Conservation (phyloP, 2,113 vertebrate species). For the Otus sunia region DNA sequence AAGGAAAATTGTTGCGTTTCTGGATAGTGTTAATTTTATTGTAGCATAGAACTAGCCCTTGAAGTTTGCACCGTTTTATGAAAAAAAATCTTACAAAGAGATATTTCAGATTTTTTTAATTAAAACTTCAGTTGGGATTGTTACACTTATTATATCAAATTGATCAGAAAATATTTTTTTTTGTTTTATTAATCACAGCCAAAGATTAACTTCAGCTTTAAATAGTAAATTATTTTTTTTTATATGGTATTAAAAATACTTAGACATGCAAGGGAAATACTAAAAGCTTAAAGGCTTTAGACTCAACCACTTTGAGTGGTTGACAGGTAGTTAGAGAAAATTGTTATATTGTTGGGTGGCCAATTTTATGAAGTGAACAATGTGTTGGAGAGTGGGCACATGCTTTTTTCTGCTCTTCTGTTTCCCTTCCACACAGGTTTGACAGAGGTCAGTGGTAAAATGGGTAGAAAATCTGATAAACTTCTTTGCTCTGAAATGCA, state of each 20-base stretch:
- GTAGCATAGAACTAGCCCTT: neutral
- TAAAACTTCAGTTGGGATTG: neutral
- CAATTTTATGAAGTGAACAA: neutral
- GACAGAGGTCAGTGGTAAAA: neutral
- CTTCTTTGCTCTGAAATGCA: neutral
- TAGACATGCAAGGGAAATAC: neutral
- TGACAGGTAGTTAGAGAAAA: neutral
- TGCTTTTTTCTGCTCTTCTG: neutral
- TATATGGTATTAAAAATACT: neutral
- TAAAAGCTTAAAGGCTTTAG: neutral
- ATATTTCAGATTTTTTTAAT: neutral
- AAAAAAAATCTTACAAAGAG: neutral
- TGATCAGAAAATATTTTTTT: neutral
- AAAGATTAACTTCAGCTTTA: neutral
- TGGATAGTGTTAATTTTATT: neutral
- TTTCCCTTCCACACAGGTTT: neutral
- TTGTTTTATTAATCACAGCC: neutral
- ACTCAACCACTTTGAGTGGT: accelerated
- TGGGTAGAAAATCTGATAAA: neutral
- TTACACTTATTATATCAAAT: neutral
- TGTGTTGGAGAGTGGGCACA: neutral
- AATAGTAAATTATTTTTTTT: neutral
- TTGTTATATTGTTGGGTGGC: neutral
- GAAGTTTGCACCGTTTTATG: neutral
- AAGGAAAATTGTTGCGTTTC: neutral